These are phyloP conservation scores for Semibalanus balanoides DNA, from an alignment of 1,140 invertebrate species.

Conservation along the genomic window DNA sequence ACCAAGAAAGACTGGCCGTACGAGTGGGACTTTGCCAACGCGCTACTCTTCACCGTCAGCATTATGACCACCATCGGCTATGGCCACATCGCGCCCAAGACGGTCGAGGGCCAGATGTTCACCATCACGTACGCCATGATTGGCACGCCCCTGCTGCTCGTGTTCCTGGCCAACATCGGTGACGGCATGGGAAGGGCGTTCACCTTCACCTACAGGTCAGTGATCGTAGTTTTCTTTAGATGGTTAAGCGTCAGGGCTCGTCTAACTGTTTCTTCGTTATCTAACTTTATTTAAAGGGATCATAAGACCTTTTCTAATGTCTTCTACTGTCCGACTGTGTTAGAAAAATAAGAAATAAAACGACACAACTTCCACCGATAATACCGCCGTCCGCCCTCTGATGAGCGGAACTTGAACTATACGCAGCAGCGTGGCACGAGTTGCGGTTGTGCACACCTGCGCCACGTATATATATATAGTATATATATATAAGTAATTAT, in stretches of 20 bases:
- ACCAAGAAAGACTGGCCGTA: constrained; percentile 21
- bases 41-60: constrained; percentile 25
- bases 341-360: no score
- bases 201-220: constrained; percentile 24
- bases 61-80: constrained; percentile 27
- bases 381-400: no score
- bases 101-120: constrained; percentile 22
- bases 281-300: no score
- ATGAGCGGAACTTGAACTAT: no score
- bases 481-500: no score
- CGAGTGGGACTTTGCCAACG: constrained; percentile 25
- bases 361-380: no score
- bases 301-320: no score
- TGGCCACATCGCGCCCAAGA: constrained; percentile 27
- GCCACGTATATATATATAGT: no score
- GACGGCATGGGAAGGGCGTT: constrained; percentile 24
- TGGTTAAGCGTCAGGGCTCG: not conserved
- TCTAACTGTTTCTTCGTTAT: no score
- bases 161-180: constrained; percentile 27
- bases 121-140: constrained; percentile 25
- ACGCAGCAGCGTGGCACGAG: no score
- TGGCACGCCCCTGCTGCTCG: constrained; percentile 26
- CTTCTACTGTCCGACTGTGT: no score
- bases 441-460: no score
- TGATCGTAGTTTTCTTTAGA: not conserved